Percentiles rank a stretch among this genome's conserved stretches.
phyloP scores from a whole-genome alignment of 2,797 vertebrate species.

The Rousettus madagascariensis region DNA sequence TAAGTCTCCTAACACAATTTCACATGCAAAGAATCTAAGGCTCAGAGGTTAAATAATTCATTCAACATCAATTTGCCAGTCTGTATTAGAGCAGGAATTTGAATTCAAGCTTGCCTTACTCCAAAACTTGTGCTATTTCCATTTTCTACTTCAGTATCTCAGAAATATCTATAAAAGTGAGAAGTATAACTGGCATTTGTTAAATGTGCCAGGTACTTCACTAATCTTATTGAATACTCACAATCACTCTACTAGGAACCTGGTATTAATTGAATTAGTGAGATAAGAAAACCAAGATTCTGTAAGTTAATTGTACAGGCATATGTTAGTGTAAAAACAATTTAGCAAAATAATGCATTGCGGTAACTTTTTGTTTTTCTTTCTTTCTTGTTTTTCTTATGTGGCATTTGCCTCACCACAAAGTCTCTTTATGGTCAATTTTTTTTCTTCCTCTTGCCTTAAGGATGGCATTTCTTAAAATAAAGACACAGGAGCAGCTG shows the following conservation, averaged over 20 bases:
- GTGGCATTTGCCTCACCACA: background rate
- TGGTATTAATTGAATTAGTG: background rate
- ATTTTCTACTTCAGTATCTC: background rate
- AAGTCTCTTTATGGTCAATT: background rate
- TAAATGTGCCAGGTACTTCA: background rate
- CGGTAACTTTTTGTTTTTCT: background rate
- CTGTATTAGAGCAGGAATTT: constrained; percentile 23
- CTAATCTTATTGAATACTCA: background rate
- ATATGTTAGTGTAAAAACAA: background rate
- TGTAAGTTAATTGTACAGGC: background rate
- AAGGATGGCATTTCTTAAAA: background rate
- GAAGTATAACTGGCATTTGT: background rate
- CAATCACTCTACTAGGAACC: background rate
- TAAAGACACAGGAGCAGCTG: background rate
- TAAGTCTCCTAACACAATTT: background rate
- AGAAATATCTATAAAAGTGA: background rate
- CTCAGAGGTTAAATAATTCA: background rate
- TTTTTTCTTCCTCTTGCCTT: background rate
- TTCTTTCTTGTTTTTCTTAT: background rate
- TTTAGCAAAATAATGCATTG: background rate
- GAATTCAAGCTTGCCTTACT: background rate
- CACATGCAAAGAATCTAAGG: background rate
- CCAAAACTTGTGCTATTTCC: background rate
- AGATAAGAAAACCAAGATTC: background rate
- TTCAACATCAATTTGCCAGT: background rate